A percentile compares a stretch with the other conserved stretches of the same genome.
Conservation (phyloP, 1,140 invertebrate genomes). For the Ips typographus region DNA sequence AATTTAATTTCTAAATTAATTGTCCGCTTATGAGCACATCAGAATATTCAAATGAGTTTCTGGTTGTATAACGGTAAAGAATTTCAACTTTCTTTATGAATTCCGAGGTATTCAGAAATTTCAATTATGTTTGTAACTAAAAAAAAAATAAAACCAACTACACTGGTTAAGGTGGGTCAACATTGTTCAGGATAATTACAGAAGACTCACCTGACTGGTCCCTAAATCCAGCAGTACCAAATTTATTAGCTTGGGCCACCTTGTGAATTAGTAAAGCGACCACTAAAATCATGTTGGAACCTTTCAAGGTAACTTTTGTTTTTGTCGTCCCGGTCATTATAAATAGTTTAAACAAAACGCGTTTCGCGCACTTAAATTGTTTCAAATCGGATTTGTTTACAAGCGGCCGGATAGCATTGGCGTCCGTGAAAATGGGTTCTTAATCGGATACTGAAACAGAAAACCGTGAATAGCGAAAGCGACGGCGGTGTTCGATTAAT, state of each 20-base stretch:
- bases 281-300: background rate
- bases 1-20: no score
- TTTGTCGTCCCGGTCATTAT: background rate
- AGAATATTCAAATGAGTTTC: no score
- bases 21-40: no score
- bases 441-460: slow-evolving; percentile 14
- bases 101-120: no score
- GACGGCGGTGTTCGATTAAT: background rate
- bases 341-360: background rate
- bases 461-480: slow-evolving; percentile 10
- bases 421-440: slow-evolving; percentile 16
- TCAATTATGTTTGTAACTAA: no score
- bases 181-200: no score
- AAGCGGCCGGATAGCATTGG: background rate
- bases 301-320: slow-evolving; percentile 6
- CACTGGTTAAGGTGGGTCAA: no score
- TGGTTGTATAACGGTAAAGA: no score
- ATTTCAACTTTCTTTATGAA: no score
- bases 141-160: no score
- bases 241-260: slow-evolving; percentile 5
- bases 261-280: slow-evolving; percentile 9
- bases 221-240: slow-evolving; percentile 7
- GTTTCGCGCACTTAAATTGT: background rate
- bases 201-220: slow-evolving; percentile 10
- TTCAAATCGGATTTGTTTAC: background rate